Base-by-base conservation (phyloP, 2,888 invertebrate species). In the Amphipyra tragopoginis region DNA sequence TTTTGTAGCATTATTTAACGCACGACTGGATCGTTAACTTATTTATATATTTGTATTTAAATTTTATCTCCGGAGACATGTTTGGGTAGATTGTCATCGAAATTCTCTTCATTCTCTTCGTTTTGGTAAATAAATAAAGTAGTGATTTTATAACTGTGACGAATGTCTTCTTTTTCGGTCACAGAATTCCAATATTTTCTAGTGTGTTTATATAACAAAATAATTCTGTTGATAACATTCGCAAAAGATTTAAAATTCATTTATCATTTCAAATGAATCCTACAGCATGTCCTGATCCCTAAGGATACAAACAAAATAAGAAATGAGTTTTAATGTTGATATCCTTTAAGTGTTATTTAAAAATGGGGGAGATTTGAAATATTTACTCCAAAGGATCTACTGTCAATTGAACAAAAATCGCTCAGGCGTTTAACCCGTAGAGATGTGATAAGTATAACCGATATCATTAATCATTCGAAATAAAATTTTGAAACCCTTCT, bases 401-500 rank as follows among this genome's bases (percentile, higher is more conserved):
- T 88, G 87, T 90, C 92, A 89, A 91, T 90, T 90, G 88, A 88
- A 89, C 85, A 86, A 86, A 89, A 89, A 90, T 90, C 89, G 85
- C 84, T 88, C 85, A 85, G 80, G 84, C 85, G 87, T 84, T 87
- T 86, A 90, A 88, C 80, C 65, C 80, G 56, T 58, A 65, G 79
- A 80, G 57, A 80, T 68, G 75, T 71, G 80, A 75, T 80, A 80
- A 77, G 68, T 77, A 64, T 53, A 56, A 68, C 84, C 81, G 76
- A 77, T 78, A 82, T 90, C 94, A 93, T 93, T 92, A 92, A 94
- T 94, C 93, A 94, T 93, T 81, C 82, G 60, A 82, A 67, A 86
- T 88, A 87, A 86, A 83, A 79, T 71, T 75, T 84, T 80, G 79
- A 86, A 79, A 79, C 83, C 76, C 73, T 63, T 71, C 68, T 65